Evolutionary conservation across 2,797 vertebrate genomes (phyloP), one percentile per base, ranked within the genome.

Genomic region (Saxicola maurus): DNA sequence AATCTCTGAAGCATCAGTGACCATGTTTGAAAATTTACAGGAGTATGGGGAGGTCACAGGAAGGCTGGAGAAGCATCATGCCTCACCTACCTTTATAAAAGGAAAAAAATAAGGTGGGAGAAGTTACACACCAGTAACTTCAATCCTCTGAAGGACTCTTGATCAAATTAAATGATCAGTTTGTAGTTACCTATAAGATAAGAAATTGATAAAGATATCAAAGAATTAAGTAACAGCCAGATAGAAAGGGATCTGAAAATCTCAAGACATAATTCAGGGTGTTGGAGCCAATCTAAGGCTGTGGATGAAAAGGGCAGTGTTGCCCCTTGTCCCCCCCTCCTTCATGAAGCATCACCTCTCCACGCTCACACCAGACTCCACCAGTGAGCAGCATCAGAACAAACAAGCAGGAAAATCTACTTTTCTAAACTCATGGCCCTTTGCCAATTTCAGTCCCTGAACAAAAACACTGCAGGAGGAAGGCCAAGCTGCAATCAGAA

Each of bases 181-280:
- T 94, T 91, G 94, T 35, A 89, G 92, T 94, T 91, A 95, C 92
- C 94, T 94, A 94, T 30, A 93, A 95, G 72, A 95, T 92, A 95
- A 94, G 92, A 94, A 95, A 93, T 84, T 31, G 28, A 94, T 95
- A 94, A 90, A 95, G 73, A 94, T 28, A 94, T 59, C 73, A 92
- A 89, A 86, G 86, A 42, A 86, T 79, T 95, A 94, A 94, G 87
- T 86, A 84, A 88, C 67, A 82, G 77, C 35, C 67, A 79, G 74
- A 78, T 5, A 75, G 60, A 82, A 90, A 89, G 20, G 40, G 42
- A 35, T 18, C 53, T 56, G 67, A 82, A 73, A 79, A 68, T 55
- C 60, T 40, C 56, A 86, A 64, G 75, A 62, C 28, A 75, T 79
- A 81, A 90, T 59, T 40, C 48, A 45, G 10, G 10, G 25, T 46